Evolutionary conservation across 2,113 vertebrate species (phyloP).

Genomic region (Anoplopoma fimbria): DNA sequence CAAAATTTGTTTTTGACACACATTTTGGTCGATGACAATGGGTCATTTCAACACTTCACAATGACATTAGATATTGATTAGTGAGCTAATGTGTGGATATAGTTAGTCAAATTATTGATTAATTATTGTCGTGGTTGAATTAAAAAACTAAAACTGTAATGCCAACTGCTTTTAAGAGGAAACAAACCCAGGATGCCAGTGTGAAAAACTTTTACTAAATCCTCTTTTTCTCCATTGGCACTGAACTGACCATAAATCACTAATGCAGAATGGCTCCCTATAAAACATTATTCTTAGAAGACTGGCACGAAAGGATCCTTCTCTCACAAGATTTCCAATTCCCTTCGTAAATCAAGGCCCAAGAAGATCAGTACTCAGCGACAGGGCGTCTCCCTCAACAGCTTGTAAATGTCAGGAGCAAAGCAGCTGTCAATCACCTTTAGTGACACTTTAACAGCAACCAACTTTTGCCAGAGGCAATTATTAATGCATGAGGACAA

Average conservation of each 20-base stretch:
- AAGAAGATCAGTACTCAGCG: conserved; percentile 17
- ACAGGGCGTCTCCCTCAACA: conserved; percentile 36
- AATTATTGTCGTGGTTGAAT: too few species aligned
- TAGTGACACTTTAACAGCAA: conserved; percentile 50
- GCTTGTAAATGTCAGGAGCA: conserved; percentile 65
- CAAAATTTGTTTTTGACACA: too few species aligned
- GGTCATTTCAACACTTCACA: background rate
- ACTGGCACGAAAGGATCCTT: background rate
- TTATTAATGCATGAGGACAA: conserved; percentile 44
- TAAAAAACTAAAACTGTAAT: background rate
- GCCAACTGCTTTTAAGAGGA: background rate
- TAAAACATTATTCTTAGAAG: conserved; percentile 23
- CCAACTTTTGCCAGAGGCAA: conserved; percentile 37
- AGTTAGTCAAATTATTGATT: background rate
- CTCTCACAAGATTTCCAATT: conserved; percentile 14
- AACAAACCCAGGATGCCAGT: background rate
- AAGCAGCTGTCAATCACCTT: conserved; percentile 58
- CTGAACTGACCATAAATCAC: conserved; percentile 21
- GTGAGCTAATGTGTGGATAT: background rate
- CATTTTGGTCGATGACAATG: background rate
- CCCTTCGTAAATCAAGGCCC: conserved; percentile 35
- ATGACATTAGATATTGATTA: background rate
- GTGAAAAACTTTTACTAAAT: background rate
- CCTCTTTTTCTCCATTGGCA: background rate
- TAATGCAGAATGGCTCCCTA: background rate